Base-by-base conservation (phyloP, 2,888 invertebrate genomes). In the Apamea crenata region DNA sequence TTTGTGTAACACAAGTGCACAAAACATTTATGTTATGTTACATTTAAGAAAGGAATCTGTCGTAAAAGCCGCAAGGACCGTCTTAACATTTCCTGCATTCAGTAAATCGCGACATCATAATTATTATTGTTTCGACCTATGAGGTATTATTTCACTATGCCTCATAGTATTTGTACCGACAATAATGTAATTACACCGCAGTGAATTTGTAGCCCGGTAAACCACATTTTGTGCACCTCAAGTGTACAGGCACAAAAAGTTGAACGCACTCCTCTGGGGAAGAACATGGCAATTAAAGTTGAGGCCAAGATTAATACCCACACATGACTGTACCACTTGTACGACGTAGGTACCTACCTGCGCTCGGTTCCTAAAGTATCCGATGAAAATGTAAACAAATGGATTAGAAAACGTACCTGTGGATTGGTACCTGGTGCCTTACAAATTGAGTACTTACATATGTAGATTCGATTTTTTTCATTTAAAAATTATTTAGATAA, bases 211-310 rank as follows among this genome's bases (percentile, higher is more conserved):
- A 47, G 29, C 16, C 25, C 53, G 25, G 2, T 47, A 47, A 77
- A 80, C 18, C 29, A 73, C 56, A 74, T 78, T 56, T 56, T 81
- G 7, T 61, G 53, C 18, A 68, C 25, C 82, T 68, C 47, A 29
- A 61, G 61, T 76, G 53, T 68, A 68, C 2, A 78, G 25, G 10
- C n/a, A 36, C 36, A 82, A 68, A 67, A 75, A 77, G 63, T 68
- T 77, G 82, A 82, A 69, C 56, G 80, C 36, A 21, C 29, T 61
- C 10, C 21, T 40, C 71, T 68, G 82, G 82, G 82, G 82, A 84
- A 82, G 80, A 83, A 82, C 82, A 82, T 82, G 50, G 18, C 72
- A 65, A 36, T 50, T 78, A 59, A 69, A 50, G 29, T 47, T 32
- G 50, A 32, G 47, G 21, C 32, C 72, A 6, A 70, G 44, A 83